Conservation (phyloP, 1,140 invertebrate genomes). For the Drosophila repletoides region DNA sequence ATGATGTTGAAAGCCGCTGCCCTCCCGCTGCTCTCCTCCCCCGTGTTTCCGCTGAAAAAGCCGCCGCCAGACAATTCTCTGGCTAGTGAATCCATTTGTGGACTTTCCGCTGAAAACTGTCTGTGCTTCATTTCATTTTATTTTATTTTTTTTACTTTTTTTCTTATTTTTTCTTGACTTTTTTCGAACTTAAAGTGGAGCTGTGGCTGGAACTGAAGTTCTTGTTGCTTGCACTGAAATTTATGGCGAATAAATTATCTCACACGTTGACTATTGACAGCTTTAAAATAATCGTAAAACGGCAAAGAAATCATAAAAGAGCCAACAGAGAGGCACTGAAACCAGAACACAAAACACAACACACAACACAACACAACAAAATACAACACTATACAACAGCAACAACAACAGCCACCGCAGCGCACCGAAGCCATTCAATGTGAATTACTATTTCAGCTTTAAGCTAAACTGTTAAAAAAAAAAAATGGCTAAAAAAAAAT, state of each 20-base stretch:
- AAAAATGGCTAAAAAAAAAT: not conserved
- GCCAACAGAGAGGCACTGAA: slow-evolving; percentile 40
- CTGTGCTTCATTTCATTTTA: slow-evolving; percentile 21
- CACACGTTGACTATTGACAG: slow-evolving; percentile 81
- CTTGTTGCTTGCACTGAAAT: slow-evolving; percentile 69
- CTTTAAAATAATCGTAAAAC: slow-evolving; percentile 80
- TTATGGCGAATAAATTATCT: slow-evolving; percentile 81
- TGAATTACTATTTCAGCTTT: slow-evolving; percentile 79
- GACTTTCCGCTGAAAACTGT: slow-evolving; percentile 43
- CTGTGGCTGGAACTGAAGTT: slow-evolving; percentile 1
- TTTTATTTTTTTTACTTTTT: slow-evolving; percentile 1
- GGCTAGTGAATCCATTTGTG: slow-evolving; percentile 18
- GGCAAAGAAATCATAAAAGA: slow-evolving; percentile 77
- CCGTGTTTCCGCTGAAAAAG: too few relatives aligned
- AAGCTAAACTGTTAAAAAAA: slow-evolving; percentile 40
- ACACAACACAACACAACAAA: slow-evolving; percentile 37
- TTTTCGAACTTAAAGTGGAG: slow-evolving; percentile 7
- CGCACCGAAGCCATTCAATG: slow-evolving; percentile 64
- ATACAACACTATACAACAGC: slow-evolving; percentile 36
- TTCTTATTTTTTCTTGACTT: not conserved
- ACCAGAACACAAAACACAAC: slow-evolving; percentile 49
- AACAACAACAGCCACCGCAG: slow-evolving; percentile 38
- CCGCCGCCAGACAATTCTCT: not conserved
- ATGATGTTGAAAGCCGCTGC: slow-evolving; percentile 21
- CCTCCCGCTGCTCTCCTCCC: not conserved